Evolutionary conservation across 2,797 vertebrate genomes (phyloP).

Genomic region (Danio aesculapii): DNA sequence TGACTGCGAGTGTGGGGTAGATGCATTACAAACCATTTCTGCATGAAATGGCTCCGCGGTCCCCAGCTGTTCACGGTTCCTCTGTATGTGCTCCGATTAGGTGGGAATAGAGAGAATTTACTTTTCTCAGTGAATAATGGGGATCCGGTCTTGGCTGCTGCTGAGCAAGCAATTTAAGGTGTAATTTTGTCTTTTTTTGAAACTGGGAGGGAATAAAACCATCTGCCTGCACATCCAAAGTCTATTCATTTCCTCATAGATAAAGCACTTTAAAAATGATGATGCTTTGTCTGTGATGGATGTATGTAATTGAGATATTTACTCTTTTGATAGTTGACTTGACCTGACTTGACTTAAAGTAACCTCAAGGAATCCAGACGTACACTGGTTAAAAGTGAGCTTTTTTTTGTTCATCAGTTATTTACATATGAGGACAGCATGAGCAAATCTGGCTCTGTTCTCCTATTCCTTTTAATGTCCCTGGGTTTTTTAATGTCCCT

Average conservation of each 20-base stretch:
- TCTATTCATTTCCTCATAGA: neutral
- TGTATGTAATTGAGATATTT: neutral
- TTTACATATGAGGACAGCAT: neutral
- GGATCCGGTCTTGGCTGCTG: conserved; percentile 19
- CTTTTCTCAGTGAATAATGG: conserved; percentile 30
- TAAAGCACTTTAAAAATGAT: neutral
- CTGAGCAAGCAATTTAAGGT: conserved; percentile 26
- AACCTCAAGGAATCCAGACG: neutral
- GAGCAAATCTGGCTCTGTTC: neutral
- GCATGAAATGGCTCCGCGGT: conserved; percentile 48
- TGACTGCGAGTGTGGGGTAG: conserved; percentile 29
- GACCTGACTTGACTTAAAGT: too few relatives aligned
- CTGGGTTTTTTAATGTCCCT: neutral
- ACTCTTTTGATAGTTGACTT: too few relatives aligned
- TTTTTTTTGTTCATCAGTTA: neutral
- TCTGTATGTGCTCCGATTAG: conserved; percentile 22
- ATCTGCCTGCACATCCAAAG: conserved; percentile 4
- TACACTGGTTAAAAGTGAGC: neutral
- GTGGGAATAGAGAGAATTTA: conserved; percentile 41
- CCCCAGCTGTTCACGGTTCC: conserved; percentile 24
- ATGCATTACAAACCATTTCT: conserved; percentile 49
- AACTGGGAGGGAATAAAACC: conserved; percentile 28
- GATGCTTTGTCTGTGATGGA: too few relatives aligned
- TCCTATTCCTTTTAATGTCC: neutral
- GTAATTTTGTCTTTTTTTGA: conserved; percentile 27